A percentile compares a stretch with the other conserved stretches of the same genome.
Evolutionary conservation across 2,797 vertebrate species (phyloP).

Genomic region (Hippopotamyrus pictus): DNA sequence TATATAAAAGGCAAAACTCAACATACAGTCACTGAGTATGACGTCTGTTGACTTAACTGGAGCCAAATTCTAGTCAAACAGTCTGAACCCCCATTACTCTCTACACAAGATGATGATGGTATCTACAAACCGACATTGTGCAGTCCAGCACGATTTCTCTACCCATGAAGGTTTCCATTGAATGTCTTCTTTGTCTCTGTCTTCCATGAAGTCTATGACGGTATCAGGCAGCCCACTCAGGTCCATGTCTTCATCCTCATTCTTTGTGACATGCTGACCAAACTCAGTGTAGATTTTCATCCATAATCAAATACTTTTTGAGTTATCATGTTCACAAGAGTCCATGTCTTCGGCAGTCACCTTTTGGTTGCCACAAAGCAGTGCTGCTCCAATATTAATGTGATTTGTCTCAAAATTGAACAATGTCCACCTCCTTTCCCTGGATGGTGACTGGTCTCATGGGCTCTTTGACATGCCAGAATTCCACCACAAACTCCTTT

Average conservation of each 20-base stretch:
- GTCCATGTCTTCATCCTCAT: constrained; percentile 97
- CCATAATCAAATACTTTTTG: too few species aligned
- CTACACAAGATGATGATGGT: neutral
- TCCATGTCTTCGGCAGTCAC: too few species aligned
- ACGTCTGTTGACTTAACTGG: neutral
- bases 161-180: constrained; percentile 97
- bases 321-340: too few species aligned
- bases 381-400: too few species aligned
- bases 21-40: neutral
- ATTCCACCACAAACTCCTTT: too few species aligned
- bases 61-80: neutral
- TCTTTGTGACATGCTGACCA: constrained; percentile 82
- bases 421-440: too few species aligned
- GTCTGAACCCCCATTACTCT: neutral
- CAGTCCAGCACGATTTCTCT: constrained; percentile 95
- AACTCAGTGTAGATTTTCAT: too few species aligned
- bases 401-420: too few species aligned
- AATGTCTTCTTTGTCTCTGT: constrained; percentile 96
- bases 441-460: too few species aligned
- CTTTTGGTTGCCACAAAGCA: too few species aligned
- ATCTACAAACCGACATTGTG: constrained; percentile 82
- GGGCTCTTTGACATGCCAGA: too few species aligned
- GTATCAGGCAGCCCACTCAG: constrained; percentile 86
- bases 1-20: neutral
- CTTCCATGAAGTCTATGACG: constrained; percentile 93